Conservation (phyloP, 1,140 invertebrate species). For the Drosophila novamexicana region DNA sequence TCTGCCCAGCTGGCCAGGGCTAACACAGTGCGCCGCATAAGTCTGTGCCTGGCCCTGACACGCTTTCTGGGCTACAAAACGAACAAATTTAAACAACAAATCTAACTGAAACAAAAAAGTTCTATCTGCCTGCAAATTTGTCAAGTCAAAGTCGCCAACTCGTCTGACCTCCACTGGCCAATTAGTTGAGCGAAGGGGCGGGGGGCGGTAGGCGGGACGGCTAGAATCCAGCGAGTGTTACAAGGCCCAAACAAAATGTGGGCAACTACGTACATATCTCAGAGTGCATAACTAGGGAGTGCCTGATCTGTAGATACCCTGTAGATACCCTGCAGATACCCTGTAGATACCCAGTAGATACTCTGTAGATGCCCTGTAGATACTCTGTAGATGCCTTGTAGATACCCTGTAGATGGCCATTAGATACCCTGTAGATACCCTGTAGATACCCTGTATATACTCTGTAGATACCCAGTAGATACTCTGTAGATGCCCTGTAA, state of each 20-base stretch:
- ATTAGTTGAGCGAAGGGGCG: conserved; percentile 2
- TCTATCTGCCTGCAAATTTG: conserved; percentile 27
- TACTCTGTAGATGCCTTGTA: no score
- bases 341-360: no score
- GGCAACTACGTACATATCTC: no score
- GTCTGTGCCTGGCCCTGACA: conserved; percentile 48
- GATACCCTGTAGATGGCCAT: no score
- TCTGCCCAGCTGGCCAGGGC: conserved; percentile 47
- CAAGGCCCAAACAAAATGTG: conserved; percentile 30
- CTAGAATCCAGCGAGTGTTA: conserved; percentile 23
- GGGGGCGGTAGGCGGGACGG: neutral
- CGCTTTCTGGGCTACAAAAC: conserved; percentile 18
- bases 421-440: no score
- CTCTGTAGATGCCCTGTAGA: no score
- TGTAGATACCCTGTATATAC: no score
- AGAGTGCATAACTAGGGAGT: no score
- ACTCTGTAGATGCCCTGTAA: no score
- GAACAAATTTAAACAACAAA: neutral
- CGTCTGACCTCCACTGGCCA: conserved; percentile 31
- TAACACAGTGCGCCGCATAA: conserved; percentile 17
- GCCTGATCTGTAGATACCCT: no score
- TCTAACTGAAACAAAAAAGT: conserved; percentile 7
- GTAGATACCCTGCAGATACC: no score
- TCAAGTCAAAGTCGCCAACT: conserved; percentile 30
- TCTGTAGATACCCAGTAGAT: no score